A percentile compares a stretch with the other conserved stretches of the same genome.
phyloP scores from a whole-genome alignment of 2,888 invertebrate genomes.

The Epiblema foenella region DNA sequence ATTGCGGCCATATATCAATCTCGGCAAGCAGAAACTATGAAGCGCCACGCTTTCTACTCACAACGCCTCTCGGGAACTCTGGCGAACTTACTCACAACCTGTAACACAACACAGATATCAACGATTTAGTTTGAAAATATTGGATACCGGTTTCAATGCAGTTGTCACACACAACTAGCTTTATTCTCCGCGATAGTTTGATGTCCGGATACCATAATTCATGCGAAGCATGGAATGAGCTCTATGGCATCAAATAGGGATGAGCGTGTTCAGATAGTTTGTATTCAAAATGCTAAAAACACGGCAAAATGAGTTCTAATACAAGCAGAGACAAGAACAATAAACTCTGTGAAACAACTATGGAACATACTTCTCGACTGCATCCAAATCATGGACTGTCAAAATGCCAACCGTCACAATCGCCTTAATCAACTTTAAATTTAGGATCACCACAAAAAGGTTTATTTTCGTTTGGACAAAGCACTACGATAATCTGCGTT shows the following conservation, averaged over 20 bases:
- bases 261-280: too few relatives aligned
- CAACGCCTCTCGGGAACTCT: too few relatives aligned
- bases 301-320: not conserved
- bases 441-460: not conserved
- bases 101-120: too few relatives aligned
- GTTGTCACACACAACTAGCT: too few relatives aligned
- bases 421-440: not conserved
- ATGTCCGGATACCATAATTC: too few relatives aligned
- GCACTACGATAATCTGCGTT: not conserved
- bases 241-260: too few relatives aligned
- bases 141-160: too few relatives aligned
- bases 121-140: not conserved
- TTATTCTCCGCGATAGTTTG: too few relatives aligned
- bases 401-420: conserved; percentile 14
- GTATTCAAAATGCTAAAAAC: not conserved
- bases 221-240: too few relatives aligned
- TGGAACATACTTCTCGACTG: conserved; percentile 15
- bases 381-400: conserved; percentile 21
- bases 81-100: too few relatives aligned
- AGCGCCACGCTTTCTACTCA: conserved; percentile 2
- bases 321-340: not conserved
- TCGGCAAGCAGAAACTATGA: conserved; percentile 1
- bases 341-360: conserved; percentile 8
- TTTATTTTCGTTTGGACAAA: conserved; percentile 3
- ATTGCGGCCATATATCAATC: conserved; percentile 18